Percentiles rank a stretch among this genome's conserved stretches.
Evolutionary conservation across 2,888 invertebrate genomes (phyloP).

Genomic region (Hemithea aestivaria): DNA sequence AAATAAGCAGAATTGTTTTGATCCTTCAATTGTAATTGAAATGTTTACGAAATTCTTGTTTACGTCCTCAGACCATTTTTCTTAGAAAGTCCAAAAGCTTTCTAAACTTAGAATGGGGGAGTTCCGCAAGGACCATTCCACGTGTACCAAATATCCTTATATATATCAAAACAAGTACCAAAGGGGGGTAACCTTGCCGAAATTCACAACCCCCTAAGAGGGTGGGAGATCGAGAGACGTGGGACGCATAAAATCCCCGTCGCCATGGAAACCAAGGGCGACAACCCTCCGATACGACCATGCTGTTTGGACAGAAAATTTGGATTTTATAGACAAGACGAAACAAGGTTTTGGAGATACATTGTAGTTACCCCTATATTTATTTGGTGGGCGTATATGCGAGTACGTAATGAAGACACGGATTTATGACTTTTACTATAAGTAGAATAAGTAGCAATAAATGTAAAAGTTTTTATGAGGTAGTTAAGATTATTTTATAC

Average conservation of each 20-base stretch:
- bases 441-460: no score
- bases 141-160: constrained; percentile 17
- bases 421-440: no score
- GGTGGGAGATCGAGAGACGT: constrained; percentile 43
- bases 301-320: constrained; percentile 38
- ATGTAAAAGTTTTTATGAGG: no score
- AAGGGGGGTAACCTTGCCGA: constrained; percentile 44
- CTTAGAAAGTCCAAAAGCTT: no score
- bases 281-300: constrained; percentile 52
- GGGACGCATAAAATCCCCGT: constrained; percentile 66
- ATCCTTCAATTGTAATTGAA: no score
- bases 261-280: constrained; percentile 65
- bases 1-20: no score
- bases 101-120: constrained; percentile 8
- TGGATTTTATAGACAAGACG: constrained; percentile 29
- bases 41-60: no score
- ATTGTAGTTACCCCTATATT: constrained; percentile 11
- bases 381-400: constrained; percentile 10
- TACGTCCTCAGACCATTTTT: no score
- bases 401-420: background rate
- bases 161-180: constrained; percentile 30
- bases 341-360: constrained; percentile 11
- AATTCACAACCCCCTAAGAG: constrained; percentile 37
- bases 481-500: no score
- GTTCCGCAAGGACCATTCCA: constrained; percentile 18